Evolutionary conservation across 2,888 invertebrate genomes (phyloP).

Genomic region (Pherbina coryleti): DNA sequence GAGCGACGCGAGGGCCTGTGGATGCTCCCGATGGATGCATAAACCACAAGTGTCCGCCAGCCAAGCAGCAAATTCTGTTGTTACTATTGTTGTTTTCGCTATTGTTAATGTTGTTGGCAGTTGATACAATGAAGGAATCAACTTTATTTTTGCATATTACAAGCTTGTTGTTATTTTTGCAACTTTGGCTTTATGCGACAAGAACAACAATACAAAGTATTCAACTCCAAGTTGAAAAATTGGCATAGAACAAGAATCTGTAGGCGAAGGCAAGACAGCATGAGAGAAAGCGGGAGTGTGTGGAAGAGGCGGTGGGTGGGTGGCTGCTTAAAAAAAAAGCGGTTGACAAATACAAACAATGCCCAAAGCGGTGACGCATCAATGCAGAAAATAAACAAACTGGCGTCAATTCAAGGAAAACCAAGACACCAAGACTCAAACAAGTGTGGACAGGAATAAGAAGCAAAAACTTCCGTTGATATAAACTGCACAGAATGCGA

Average conservation of each 20-base stretch:
- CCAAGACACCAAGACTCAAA: neutral
- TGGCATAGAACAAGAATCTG: too few species aligned
- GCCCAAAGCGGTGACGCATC: neutral
- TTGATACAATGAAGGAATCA: neutral
- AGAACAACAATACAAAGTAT: too few species aligned
- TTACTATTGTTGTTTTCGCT: neutral
- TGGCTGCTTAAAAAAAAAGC: neutral
- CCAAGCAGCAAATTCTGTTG: constrained; percentile 12
- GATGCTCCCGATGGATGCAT: constrained; percentile 14
- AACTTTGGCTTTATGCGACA: neutral
- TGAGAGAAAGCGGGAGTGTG: neutral
- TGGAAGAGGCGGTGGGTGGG: neutral
- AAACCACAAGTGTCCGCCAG: constrained; percentile 32
- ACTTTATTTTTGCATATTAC: constrained; percentile 1
- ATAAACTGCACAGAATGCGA: too few species aligned
- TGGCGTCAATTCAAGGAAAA: neutral
- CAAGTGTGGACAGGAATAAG: neutral
- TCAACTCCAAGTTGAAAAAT: too few species aligned
- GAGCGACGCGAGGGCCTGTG: neutral
- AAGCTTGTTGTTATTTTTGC: neutral
- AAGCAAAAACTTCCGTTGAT: neutral
- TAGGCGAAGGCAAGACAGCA: too few species aligned
- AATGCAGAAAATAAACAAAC: neutral
- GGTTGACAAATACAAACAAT: neutral
- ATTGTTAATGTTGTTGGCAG: neutral